These are phyloP conservation scores for Tragulus kanchil DNA, from an alignment of 2,113 vertebrate genomes.

Conservation along the genomic window DNA sequence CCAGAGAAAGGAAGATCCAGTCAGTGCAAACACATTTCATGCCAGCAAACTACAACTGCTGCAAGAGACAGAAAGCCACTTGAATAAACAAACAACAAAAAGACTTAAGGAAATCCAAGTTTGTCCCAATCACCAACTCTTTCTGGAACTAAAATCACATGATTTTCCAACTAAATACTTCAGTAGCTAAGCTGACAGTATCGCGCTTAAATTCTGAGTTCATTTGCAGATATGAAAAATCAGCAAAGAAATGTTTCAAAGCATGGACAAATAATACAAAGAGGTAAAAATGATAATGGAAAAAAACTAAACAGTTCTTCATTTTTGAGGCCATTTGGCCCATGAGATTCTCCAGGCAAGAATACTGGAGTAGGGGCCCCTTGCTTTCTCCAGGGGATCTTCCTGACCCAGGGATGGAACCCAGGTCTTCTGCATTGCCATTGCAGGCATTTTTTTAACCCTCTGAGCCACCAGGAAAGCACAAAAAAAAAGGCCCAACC, in stretches of 20 bases:
- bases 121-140: neutral
- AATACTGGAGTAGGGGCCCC: neutral
- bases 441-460: neutral
- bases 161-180: neutral
- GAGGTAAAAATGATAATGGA: neutral
- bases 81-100: constrained; percentile 57
- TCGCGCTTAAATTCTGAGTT: neutral
- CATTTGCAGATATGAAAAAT: neutral
- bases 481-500: neutral
- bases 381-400: neutral
- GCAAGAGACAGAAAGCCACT: neutral
- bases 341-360: neutral
- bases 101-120: neutral
- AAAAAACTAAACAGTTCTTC: neutral
- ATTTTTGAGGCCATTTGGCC: neutral
- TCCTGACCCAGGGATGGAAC: neutral
- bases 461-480: neutral
- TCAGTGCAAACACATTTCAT: constrained; percentile 1
- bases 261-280: neutral
- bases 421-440: neutral
- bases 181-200: neutral
- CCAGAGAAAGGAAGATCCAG: neutral
- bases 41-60: constrained; percentile 18
- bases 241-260: neutral
- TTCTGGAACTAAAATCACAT: constrained; percentile 2